Evolutionary conservation across 2,113 vertebrate species (phyloP).

Genomic region (Gadus chalcogrammus): DNA sequence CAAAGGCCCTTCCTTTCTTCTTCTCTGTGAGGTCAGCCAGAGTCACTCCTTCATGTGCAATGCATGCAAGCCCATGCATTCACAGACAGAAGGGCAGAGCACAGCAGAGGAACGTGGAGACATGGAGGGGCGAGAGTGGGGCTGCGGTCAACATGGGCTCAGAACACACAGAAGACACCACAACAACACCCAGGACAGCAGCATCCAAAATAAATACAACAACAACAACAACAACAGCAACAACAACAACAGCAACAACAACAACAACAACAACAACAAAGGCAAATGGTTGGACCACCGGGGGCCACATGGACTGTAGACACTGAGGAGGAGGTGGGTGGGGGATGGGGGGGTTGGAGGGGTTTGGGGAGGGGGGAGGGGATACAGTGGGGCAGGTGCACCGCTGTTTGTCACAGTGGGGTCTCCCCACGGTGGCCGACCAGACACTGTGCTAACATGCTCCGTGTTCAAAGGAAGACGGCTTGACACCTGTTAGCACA

Average conservation of each 20-base stretch:
- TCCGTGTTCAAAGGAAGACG: constrained; percentile 26
- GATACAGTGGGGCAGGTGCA: constrained; percentile 60
- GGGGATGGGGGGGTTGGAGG: too few species aligned
- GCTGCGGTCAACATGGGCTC: constrained; percentile 70
- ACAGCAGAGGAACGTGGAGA: constrained; percentile 79
- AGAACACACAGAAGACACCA: constrained; percentile 63
- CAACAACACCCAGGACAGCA: constrained; percentile 4
- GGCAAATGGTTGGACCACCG: constrained; percentile 56
- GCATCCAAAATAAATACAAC: not conserved
- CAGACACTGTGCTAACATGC: constrained; percentile 46
- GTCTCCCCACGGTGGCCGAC: constrained; percentile 37
- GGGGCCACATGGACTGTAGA: constrained; percentile 55
- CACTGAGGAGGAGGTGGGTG: constrained; percentile 46
- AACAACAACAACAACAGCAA: constrained; percentile 59
- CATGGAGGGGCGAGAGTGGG: constrained; percentile 57
- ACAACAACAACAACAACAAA: constrained; percentile 67
- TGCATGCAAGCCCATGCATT: constrained; percentile 84
- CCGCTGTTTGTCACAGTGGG: constrained; percentile 59
- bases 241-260: constrained; percentile 62
- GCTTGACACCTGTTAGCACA: constrained; percentile 26
- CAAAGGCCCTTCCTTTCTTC: constrained; percentile 93
- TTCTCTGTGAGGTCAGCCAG: constrained; percentile 94
- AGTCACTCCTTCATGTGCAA: constrained; percentile 89
- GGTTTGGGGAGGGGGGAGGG: not conserved
- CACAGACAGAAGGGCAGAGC: constrained; percentile 82